A percentile compares a stretch with the other conserved stretches of the same genome.
Conservation (phyloP, 30 jellyfish, hydroid and myxozoan species). For the Hydractinia echinata region DNA sequence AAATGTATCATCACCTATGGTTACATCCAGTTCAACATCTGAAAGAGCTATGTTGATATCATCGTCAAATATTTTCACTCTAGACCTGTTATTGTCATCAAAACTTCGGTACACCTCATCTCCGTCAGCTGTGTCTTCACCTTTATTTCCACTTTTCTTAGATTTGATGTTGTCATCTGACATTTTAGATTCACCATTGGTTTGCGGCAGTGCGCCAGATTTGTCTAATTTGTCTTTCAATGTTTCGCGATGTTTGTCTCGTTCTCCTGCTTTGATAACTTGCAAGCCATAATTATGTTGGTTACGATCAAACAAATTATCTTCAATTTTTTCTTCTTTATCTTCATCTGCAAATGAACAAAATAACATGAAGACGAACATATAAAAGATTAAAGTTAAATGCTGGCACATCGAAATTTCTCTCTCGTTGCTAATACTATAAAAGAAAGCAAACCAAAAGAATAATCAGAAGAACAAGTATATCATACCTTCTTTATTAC, state of each 20-base stretch:
- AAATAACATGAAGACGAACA: too few species aligned
- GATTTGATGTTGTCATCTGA: too few species aligned
- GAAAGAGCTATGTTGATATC: conserved; percentile 2
- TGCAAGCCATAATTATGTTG: conserved; percentile 15
- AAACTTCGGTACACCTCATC: neutral
- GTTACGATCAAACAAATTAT: conserved; percentile 18
- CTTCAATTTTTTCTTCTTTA: neutral
- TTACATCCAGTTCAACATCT: too few species aligned
- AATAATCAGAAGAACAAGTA: neutral
- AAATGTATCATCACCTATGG: too few species aligned
- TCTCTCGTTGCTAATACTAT: too few species aligned
- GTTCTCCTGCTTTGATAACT: conserved; percentile 15
- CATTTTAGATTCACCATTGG: too few species aligned
- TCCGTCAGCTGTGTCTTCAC: neutral
- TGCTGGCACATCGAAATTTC: too few species aligned
- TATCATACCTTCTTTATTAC: neutral
- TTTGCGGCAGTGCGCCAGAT: too few species aligned
- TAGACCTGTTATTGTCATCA: neutral
- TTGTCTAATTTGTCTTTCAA: neutral
- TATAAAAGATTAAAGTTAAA: too few species aligned
- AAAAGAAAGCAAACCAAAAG: neutral
- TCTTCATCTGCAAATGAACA: neutral
- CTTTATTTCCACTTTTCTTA: too few species aligned
- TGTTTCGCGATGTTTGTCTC: conserved; percentile 4
- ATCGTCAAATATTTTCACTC: neutral